Percentiles rank a stretch among this genome's conserved stretches.
These are phyloP conservation scores for Xiphophorus couchianus DNA, from an alignment of 2,113 vertebrate species.

Conservation along the genomic window DNA sequence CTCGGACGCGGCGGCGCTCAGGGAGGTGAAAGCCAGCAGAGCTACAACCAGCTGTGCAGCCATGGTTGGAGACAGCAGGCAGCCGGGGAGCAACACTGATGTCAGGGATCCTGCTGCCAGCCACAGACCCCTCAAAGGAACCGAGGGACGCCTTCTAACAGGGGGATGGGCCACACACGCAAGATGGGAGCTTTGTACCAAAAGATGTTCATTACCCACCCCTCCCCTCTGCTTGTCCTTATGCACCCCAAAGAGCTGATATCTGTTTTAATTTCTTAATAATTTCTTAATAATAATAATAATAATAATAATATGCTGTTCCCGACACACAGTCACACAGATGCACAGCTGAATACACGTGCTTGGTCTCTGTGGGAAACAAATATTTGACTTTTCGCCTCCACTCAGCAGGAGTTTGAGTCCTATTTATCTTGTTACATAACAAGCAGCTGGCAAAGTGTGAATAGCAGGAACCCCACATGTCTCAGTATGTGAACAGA, in stretches of 20 bases:
- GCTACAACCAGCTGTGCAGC: slow-evolving; percentile 66
- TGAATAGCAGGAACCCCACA: slow-evolving; percentile 50
- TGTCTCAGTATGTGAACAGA: slow-evolving; percentile 40
- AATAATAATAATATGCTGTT: background rate
- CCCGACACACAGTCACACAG: slow-evolving; percentile 1
- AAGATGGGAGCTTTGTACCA: slow-evolving; percentile 1
- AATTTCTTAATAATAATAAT: background rate
- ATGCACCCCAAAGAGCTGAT: background rate
- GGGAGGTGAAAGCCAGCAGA: slow-evolving; percentile 67
- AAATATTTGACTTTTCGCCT: slow-evolving; percentile 25
- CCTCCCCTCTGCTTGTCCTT: background rate
- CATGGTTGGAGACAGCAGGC: slow-evolving; percentile 67
- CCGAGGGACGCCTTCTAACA: slow-evolving; percentile 48
- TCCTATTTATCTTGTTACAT: slow-evolving; percentile 62
- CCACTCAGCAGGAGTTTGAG: slow-evolving; percentile 27
- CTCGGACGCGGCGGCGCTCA: slow-evolving; percentile 61
- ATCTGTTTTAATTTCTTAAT: background rate
- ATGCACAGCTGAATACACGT: slow-evolving; percentile 10
- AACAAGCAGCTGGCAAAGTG: slow-evolving; percentile 61
- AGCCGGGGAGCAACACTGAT: slow-evolving; percentile 49
- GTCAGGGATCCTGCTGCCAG: slow-evolving; percentile 58
- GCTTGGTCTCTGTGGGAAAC: slow-evolving; percentile 7
- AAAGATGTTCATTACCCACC: background rate
- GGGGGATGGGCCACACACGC: slow-evolving; percentile 54
- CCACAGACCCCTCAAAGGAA: slow-evolving; percentile 35